Evolutionary conservation across 1,140 invertebrate genomes (phyloP), one percentile per base, ranked within the genome.

Genomic region (Drosophila nigrodunni): DNA sequence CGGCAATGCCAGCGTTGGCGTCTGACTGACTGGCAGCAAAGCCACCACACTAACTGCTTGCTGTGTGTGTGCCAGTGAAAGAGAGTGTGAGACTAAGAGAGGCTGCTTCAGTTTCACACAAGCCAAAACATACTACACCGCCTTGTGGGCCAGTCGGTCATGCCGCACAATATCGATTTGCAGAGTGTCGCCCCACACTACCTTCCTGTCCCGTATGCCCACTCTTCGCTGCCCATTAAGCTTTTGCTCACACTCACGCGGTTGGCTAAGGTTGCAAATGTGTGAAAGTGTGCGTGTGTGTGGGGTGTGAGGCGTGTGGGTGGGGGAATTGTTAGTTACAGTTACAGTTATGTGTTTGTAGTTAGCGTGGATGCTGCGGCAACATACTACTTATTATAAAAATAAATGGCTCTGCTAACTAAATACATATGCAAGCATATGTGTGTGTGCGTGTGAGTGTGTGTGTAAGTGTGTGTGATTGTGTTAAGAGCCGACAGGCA

Each of bases 141-240:
- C 70, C 80, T 81, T 90, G 86, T 85, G 80, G 85, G 85, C 85
- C 85, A 89, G 78, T 89, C 85, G 86, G 86, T 89, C 89, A 89
- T 77, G 85, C 83, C 83, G 85, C 83, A 87, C 77, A 89, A 78
- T 90, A 90, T 90, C 87, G 87, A 90, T 90, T 90, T 82, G 78
- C 83, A 75, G 80, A 30, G 46, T 49, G 18, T 41, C 58, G n/a
- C 10, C 41, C 46, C n/a, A 34, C 13, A 2, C 57, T 10, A 21
- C 44, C 25, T 21, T 21, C 13, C 8, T 9, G 10, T 3, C 10
- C 5, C 4, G 10, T 41, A 9, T 13, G 39, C 49, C 10, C 41
- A 3, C 25, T 39, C 39, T 41, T 11, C 13, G 2, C 30, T 18
- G 13, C 15, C 41, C 59, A 25, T 18, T 43, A 69, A 82, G 80